Evolutionary conservation across 2,888 invertebrate species (phyloP).

Genomic region (Lampropteryx suffumata): DNA sequence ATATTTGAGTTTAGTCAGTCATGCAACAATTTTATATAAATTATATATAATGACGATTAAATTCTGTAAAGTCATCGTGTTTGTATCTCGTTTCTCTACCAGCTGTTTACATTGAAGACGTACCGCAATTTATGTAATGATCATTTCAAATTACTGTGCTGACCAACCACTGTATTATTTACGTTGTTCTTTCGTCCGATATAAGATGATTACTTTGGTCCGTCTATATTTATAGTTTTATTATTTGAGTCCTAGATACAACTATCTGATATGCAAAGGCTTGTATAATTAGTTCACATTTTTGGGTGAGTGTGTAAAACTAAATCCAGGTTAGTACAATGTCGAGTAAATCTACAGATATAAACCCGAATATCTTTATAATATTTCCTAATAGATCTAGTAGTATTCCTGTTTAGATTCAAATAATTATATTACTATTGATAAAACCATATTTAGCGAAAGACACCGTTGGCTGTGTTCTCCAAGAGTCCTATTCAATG

Average conservation of each 20-base stretch:
- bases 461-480: constrained; percentile 1
- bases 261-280: too few species aligned
- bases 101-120: constrained; percentile 27
- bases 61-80: constrained; percentile 2
- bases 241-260: too few species aligned
- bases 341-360: too few species aligned
- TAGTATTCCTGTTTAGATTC: not conserved
- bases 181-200: constrained; percentile 29
- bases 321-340: too few species aligned
- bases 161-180: constrained; percentile 23
- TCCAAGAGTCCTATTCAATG: not conserved
- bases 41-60: constrained; percentile 2
- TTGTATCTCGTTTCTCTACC: constrained; percentile 17
- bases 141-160: constrained; percentile 28
- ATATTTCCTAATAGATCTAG: too few species aligned
- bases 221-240: not conserved
- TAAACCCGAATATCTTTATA: too few species aligned
- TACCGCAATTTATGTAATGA: constrained; percentile 31
- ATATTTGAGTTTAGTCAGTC: too few species aligned
- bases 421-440: constrained; percentile 1
- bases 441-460: constrained; percentile 5
- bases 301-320: too few species aligned
- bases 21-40: not conserved
- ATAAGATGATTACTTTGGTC: not conserved
- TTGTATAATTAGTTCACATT: too few species aligned